These are phyloP conservation scores for Electrophaes corylata DNA, from an alignment of 2,888 invertebrate species.

Conservation along the genomic window DNA sequence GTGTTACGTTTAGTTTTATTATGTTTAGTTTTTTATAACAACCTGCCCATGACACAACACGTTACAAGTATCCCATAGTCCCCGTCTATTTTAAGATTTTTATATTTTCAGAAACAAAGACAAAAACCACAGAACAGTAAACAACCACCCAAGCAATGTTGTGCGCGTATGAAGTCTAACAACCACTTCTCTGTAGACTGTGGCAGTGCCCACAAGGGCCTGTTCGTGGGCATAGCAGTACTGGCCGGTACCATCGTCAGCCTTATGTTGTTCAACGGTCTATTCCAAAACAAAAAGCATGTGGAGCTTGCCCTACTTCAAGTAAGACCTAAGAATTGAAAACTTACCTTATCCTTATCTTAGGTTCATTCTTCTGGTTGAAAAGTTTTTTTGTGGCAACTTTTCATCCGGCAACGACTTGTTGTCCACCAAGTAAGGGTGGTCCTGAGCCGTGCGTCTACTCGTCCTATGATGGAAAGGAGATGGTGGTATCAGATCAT, in stretches of 20 bases:
- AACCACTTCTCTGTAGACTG: conserved; percentile 89
- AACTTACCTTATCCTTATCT: too few relatives aligned
- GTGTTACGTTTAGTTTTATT: too few relatives aligned
- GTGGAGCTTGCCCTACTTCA: conserved; percentile 81
- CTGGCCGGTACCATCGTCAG: conserved; percentile 88
- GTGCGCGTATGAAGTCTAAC: conserved; percentile 64
- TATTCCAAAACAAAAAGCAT: conserved; percentile 81
- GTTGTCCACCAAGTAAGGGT: too few relatives aligned
- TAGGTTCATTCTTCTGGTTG: too few relatives aligned
- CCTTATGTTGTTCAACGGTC: conserved; percentile 88
- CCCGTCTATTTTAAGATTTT: not conserved
- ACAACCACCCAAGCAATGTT: conserved; percentile 50
- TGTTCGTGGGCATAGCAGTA: conserved; percentile 86
- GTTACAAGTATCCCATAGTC: too few relatives aligned
- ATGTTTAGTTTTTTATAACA: too few relatives aligned
- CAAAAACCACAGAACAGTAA: conserved; percentile 54
- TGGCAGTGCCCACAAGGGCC: conserved; percentile 88
- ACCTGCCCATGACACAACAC: too few relatives aligned
- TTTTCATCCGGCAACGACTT: too few relatives aligned
- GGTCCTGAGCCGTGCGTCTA: too few relatives aligned
- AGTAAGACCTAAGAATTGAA: conserved; percentile 3
- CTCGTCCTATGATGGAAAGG: too few relatives aligned
- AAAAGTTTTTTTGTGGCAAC: too few relatives aligned
- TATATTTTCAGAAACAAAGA: conserved; percentile 21
- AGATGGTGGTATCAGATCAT: too few relatives aligned